phyloP scores from a whole-genome alignment of 2,113 vertebrate species.

The Microcebus lehilahytsara region DNA sequence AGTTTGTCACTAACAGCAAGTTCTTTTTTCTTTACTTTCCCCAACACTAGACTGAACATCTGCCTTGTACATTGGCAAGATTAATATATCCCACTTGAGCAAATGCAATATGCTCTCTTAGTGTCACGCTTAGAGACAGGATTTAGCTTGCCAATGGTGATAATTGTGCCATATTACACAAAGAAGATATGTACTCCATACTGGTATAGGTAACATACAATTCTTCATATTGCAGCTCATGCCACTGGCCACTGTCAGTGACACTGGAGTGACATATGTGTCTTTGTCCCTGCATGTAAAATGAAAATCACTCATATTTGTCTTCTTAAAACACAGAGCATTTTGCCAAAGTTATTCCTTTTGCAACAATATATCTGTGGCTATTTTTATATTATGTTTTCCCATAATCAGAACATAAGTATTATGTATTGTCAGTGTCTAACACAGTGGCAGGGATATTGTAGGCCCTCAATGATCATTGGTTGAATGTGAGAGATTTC shows the following conservation, averaged over 20 bases:
- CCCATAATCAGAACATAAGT: background rate
- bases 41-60: conserved; percentile 67
- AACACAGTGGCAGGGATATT: background rate
- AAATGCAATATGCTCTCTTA: conserved; percentile 66
- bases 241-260: background rate
- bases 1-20: conserved; percentile 58
- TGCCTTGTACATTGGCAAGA: conserved; percentile 61
- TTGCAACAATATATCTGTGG: background rate
- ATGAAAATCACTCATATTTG: background rate
- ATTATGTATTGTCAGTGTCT: background rate
- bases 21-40: conserved; percentile 57
- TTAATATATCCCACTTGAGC: conserved; percentile 60
- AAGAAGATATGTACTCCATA: background rate
- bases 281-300: background rate
- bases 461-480: background rate
- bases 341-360: background rate
- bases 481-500: background rate
- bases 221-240: background rate
- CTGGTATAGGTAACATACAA: background rate
- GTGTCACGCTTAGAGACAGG: conserved; percentile 38
- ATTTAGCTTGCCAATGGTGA: conserved; percentile 28
- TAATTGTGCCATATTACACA: background rate
- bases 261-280: background rate
- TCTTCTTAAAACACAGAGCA: background rate
- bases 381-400: background rate